A percentile compares a stretch with the other conserved stretches of the same genome.
Evolutionary conservation across 92 coral and sea anemone genomes (phyloP).

Genomic region (Muricea muricata): DNA sequence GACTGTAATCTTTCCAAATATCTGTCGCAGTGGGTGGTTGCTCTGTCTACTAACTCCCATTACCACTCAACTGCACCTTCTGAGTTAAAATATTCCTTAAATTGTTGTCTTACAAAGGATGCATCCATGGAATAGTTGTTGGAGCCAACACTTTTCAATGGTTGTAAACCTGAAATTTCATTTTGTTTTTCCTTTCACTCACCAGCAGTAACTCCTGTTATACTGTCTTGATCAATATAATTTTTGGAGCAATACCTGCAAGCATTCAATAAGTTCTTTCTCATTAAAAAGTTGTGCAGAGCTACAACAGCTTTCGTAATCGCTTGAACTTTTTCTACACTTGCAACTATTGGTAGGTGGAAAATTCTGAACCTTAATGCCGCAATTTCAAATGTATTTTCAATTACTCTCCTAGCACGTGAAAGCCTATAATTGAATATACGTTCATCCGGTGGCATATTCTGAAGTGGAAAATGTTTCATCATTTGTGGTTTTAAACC

Average conservation of each 20-base stretch:
- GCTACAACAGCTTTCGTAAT: no score
- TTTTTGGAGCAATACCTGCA: conserved; percentile 18
- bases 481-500: conserved; percentile 26
- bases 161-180: conserved; percentile 33
- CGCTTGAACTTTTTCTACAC: no score
- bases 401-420: conserved; percentile 1
- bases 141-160: conserved; percentile 39
- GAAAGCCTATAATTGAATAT: conserved; percentile 29
- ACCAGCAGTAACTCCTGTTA: conserved; percentile 22
- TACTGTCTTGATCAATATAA: conserved; percentile 40
- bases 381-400: conserved; percentile 1
- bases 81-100: conserved; percentile 39
- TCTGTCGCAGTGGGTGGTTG: not conserved
- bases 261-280: not conserved
- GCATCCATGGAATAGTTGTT: conserved; percentile 55
- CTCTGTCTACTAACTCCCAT: no score
- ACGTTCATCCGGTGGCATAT: conserved; percentile 34
- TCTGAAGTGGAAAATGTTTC: conserved; percentile 40
- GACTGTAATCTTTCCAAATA: not conserved
- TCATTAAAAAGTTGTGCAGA: no score
- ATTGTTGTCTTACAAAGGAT: conserved; percentile 50
- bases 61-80: conserved; percentile 45
- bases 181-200: conserved; percentile 17
- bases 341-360: conserved; percentile 20
- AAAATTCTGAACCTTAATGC: conserved; percentile 21